phyloP scores from a whole-genome alignment of 1,140 invertebrate genomes.

The Caenorhabditis inopinata region DNA sequence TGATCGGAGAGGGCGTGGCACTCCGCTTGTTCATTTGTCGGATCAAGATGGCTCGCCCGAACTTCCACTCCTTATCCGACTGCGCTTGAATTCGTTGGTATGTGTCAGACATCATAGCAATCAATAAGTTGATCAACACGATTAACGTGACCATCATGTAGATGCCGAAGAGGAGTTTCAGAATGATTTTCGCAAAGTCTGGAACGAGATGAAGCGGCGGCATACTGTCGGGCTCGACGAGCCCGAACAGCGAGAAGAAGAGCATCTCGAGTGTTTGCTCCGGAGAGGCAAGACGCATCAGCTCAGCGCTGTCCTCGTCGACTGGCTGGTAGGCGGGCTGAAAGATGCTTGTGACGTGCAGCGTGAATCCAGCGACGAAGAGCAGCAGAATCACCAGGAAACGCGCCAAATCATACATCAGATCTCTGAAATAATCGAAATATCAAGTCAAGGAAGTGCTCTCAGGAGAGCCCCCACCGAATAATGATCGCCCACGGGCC shows the following conservation, averaged over 20 bases:
- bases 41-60: conserved; percentile 94
- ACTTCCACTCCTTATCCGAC: conserved; percentile 99
- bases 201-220: conserved; percentile 70
- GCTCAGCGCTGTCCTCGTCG: conserved; percentile 60
- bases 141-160: conserved; percentile 96
- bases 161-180: conserved; percentile 77
- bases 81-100: conserved; percentile 96
- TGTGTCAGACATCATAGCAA: conserved; percentile 99
- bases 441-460: conserved; percentile 42
- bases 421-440: conserved; percentile 52
- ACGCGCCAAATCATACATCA: conserved; percentile 78
- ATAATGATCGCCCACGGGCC: conserved; percentile 87
- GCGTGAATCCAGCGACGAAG: conserved; percentile 96
- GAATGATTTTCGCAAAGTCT: conserved; percentile 69
- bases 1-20: conserved; percentile 92
- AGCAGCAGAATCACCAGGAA: conserved; percentile 94
- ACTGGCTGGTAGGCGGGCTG: conserved; percentile 66
- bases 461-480: too few species aligned
- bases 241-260: conserved; percentile 93
- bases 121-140: conserved; percentile 94
- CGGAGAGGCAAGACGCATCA: conserved; percentile 70
- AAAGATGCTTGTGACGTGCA: conserved; percentile 88
- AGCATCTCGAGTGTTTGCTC: conserved; percentile 90
- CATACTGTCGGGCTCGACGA: conserved; percentile 77
- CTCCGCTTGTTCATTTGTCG: conserved; percentile 97